phyloP scores from a whole-genome alignment of 1,140 invertebrate species.

The Philotrypesis tridentata region DNA sequence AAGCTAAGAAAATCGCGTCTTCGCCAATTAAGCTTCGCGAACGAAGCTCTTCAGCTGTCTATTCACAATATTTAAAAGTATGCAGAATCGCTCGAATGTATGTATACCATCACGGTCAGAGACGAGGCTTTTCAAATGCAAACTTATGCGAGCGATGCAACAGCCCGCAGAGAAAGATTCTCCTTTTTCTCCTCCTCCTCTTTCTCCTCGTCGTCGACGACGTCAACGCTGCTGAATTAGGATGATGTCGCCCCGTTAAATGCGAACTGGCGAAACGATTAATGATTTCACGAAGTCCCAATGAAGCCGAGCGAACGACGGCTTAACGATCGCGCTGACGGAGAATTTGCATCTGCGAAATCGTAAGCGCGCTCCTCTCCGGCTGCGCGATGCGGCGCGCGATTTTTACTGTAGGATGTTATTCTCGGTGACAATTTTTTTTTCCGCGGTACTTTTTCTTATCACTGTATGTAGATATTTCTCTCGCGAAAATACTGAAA shows the following conservation, averaged over 20 bases:
- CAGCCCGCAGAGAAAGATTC: not conserved
- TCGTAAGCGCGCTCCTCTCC: not conserved
- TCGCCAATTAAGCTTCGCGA: not conserved
- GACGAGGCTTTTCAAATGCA: slow-evolving; percentile 12
- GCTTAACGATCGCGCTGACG: slow-evolving; percentile 3
- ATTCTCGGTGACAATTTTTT: too few relatives aligned
- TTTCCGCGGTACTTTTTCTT: too few relatives aligned
- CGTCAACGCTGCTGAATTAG: slow-evolving; percentile 17
- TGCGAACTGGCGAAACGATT: not conserved
- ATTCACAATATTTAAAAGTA: slow-evolving; percentile 14
- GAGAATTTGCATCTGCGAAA: slow-evolving; percentile 5
- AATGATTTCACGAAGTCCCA: slow-evolving; percentile 46
- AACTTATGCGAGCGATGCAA: slow-evolving; percentile 13
- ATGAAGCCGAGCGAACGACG: slow-evolving; percentile 44
- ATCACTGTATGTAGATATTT: too few relatives aligned
- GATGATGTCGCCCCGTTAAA: slow-evolving; percentile 23
- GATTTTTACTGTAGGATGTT: too few relatives aligned
- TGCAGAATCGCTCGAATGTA: not conserved
- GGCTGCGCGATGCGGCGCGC: not conserved
- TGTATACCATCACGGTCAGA: not conserved
- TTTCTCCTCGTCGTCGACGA: not conserved
- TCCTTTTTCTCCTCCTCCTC: too few relatives aligned
- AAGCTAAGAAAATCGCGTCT: not conserved
- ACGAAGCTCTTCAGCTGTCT: not conserved
- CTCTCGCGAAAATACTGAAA: too few relatives aligned